Conservation (phyloP, 2,113 vertebrate species). For the Prolemur simus region DNA sequence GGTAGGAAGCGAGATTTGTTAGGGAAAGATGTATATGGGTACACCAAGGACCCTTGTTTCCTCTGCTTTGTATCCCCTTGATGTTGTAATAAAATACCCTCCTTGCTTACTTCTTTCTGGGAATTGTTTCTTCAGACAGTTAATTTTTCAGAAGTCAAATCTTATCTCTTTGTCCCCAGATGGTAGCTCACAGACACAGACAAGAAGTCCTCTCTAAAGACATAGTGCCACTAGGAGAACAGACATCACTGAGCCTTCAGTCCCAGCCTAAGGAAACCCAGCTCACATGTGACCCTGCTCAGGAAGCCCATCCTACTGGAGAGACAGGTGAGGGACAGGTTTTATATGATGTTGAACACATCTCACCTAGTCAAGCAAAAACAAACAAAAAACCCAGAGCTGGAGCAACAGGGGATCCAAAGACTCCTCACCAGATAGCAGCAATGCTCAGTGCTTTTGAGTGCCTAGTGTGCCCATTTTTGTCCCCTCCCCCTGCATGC, state of each 20-base stretch:
- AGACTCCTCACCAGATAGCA: neutral
- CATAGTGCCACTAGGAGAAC: neutral
- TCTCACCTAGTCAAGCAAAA: neutral
- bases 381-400: neutral
- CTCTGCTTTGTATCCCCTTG: neutral
- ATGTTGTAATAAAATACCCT: neutral
- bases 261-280: neutral
- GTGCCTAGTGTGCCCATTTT: neutral
- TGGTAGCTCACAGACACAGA: neutral
- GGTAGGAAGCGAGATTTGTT: neutral
- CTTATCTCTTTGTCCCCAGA: conserved; percentile 4
- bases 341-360: neutral
- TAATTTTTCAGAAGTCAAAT: conserved; percentile 15
- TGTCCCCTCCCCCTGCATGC: neutral
- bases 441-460: neutral
- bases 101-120: neutral
- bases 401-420: neutral
- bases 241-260: neutral
- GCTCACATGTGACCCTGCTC: neutral
- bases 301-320: neutral
- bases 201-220: neutral
- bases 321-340: conserved; percentile 32
- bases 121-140: neutral
- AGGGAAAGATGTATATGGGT: neutral
- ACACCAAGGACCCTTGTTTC: neutral